phyloP scores from a whole-genome alignment of 1,140 invertebrate genomes.

The Brachionus plicatilis region DNA sequence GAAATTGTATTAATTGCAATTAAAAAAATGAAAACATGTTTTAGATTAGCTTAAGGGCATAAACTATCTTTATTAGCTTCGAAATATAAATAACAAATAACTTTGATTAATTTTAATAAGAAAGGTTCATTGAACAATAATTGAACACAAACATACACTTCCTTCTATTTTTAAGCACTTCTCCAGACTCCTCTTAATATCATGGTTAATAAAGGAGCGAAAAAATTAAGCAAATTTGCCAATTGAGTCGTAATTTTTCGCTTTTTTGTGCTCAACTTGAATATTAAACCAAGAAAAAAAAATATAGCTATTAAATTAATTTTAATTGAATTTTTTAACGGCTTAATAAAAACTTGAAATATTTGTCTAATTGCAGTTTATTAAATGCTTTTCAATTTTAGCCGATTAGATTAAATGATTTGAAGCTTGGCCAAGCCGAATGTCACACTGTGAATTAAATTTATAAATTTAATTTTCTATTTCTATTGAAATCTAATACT shows the following conservation, averaged over 20 bases:
- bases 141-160: neutral
- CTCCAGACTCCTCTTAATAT: neutral
- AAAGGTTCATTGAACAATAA: constrained; percentile 28
- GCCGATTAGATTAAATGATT: constrained; percentile 10
- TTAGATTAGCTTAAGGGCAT: constrained; percentile 37
- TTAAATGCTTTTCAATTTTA: neutral
- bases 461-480: neutral
- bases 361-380: neutral
- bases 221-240: neutral
- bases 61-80: neutral
- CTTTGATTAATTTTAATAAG: constrained; percentile 29
- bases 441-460: constrained; percentile 23
- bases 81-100: constrained; percentile 17
- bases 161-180: neutral
- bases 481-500: constrained; percentile 23
- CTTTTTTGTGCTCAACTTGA: neutral
- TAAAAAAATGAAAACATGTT: constrained; percentile 27
- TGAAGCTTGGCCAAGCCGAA: neutral
- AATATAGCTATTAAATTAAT: neutral
- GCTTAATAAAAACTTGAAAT: neutral
- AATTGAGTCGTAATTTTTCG: neutral
- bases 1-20: constrained; percentile 35
- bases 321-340: neutral
- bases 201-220: neutral
- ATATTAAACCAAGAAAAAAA: neutral